Evolutionary conservation across 2,797 vertebrate genomes (phyloP).

Genomic region (Chelon labrosus): DNA sequence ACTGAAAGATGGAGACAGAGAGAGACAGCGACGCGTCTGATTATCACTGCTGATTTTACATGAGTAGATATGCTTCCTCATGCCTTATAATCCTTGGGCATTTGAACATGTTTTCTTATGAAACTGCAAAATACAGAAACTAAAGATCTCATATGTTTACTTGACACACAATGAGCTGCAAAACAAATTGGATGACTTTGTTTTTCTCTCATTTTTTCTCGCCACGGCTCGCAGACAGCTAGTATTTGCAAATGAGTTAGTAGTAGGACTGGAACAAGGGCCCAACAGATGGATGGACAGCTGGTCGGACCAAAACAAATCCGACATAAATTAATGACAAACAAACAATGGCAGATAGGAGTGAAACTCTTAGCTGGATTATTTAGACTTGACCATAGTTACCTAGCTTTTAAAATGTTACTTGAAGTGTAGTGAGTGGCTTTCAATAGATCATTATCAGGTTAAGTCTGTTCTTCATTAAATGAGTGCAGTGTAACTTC

Average conservation of each 20-base stretch:
- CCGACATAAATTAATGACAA: constrained; percentile 78
- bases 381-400: constrained; percentile 14
- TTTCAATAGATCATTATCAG: background rate
- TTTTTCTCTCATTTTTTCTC: background rate
- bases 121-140: background rate
- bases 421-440: background rate
- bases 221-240: no score
- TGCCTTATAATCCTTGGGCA: background rate
- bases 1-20: constrained; percentile 68
- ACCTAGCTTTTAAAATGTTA: constrained; percentile 5
- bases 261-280: constrained; percentile 28
- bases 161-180: background rate
- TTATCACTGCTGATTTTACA: background rate
- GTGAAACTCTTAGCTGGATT: constrained; percentile 47
- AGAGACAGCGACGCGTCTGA: background rate
- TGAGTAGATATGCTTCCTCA: no score
- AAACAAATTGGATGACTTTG: background rate
- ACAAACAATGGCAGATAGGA: constrained; percentile 72
- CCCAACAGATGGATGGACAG: constrained; percentile 81
- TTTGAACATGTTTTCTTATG: background rate
- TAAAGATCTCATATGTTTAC: background rate
- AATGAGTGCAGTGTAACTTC: background rate
- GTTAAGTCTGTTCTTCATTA: background rate
- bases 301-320: constrained; percentile 76
- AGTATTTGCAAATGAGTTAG: background rate